Evolutionary conservation across 2,888 invertebrate species (phyloP).

Genomic region (Diaphora mendica): DNA sequence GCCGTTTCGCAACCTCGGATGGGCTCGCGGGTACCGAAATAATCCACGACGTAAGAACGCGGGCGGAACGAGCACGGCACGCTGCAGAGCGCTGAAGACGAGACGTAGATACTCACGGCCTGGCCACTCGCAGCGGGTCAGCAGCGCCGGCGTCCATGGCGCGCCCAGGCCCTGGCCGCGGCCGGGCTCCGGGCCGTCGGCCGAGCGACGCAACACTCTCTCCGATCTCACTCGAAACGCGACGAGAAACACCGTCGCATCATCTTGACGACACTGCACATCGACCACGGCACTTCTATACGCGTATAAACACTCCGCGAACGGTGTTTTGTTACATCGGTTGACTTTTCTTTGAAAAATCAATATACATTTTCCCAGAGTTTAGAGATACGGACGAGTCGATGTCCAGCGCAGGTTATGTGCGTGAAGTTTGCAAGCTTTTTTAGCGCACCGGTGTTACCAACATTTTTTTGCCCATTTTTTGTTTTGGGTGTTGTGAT

Average conservation of each 20-base stretch:
- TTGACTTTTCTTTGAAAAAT: constrained; percentile 87
- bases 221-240: constrained; percentile 84
- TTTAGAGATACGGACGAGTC: constrained; percentile 86
- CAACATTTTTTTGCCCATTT: constrained; percentile 86
- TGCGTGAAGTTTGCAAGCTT: constrained; percentile 88
- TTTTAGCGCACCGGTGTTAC: constrained; percentile 88
- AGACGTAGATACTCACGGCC: constrained; percentile 83
- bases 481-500: constrained; percentile 86
- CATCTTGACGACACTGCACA: constrained; percentile 85
- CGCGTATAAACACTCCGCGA: constrained; percentile 86
- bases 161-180: constrained; percentile 84
- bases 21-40: constrained; percentile 80
- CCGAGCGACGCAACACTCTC: constrained; percentile 84
- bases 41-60: constrained; percentile 74
- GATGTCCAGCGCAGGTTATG: constrained; percentile 87
- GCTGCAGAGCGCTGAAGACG: constrained; percentile 54
- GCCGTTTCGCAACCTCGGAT: constrained; percentile 83
- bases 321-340: constrained; percentile 86
- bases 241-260: constrained; percentile 83
- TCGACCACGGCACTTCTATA: constrained; percentile 80
- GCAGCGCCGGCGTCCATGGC: constrained; percentile 84
- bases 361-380: constrained; percentile 87
- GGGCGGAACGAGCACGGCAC: constrained; percentile 64
- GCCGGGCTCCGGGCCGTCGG: constrained; percentile 84
- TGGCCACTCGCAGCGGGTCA: constrained; percentile 83